Percentiles rank a stretch among this genome's conserved stretches.
Evolutionary conservation across 1,140 invertebrate species (phyloP).

Genomic region (Procambarus clarkii): DNA sequence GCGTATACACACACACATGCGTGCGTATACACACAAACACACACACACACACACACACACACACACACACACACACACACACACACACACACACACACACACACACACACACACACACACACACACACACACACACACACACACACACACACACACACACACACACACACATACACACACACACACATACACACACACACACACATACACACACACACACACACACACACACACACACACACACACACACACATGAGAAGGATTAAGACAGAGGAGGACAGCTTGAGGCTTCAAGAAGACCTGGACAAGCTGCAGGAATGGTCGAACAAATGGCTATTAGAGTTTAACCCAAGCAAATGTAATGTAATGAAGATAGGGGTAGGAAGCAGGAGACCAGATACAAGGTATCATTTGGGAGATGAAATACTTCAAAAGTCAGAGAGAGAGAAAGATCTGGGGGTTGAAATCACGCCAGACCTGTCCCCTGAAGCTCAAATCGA

Average conservation of each 20-base stretch:
- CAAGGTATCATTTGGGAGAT: too few relatives aligned
- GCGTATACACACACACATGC: conserved; percentile 27
- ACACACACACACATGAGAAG: background rate
- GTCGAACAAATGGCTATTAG: too few relatives aligned
- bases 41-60: background rate
- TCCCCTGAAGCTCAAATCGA: too few relatives aligned
- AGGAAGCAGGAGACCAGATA: too few relatives aligned
- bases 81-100: background rate
- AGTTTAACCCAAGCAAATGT: too few relatives aligned
- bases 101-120: background rate
- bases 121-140: background rate
- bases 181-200: background rate
- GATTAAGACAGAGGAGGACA: background rate
- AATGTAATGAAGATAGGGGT: too few relatives aligned
- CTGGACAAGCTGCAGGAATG: too few relatives aligned
- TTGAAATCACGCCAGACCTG: too few relatives aligned
- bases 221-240: background rate
- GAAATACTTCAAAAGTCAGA: too few relatives aligned
- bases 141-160: background rate
- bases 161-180: background rate
- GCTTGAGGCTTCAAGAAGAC: too few relatives aligned
- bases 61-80: background rate
- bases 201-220: background rate
- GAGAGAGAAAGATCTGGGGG: too few relatives aligned
- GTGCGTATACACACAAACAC: background rate